Evolutionary conservation across 2,888 invertebrate species (phyloP).

Genomic region (Abrostola triplasia): DNA sequence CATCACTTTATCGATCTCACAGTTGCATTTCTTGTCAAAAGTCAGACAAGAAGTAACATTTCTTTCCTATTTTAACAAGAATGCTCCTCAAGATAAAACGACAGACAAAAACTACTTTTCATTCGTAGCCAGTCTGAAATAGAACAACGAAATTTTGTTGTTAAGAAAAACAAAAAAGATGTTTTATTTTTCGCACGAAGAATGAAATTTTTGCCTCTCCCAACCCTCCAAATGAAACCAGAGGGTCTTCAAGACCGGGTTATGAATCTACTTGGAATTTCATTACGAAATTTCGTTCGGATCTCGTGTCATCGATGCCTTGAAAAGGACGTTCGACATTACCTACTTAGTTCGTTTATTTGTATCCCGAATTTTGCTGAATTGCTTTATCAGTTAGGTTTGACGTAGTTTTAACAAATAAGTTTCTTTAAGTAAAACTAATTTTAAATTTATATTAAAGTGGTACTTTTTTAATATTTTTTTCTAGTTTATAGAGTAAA

Average conservation of each 20-base stretch:
- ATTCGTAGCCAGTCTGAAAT: not conserved
- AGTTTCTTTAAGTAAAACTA: too few species aligned
- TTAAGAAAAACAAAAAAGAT: constrained; percentile 12
- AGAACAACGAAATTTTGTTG: constrained; percentile 4
- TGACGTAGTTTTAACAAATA: constrained; percentile 3
- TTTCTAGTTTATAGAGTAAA: too few species aligned
- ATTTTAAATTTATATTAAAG: too few species aligned
- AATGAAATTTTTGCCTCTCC: constrained; percentile 41
- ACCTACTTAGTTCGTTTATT: constrained; percentile 35
- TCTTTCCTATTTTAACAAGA: not conserved
- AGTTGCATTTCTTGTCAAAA: not conserved
- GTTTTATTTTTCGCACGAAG: constrained; percentile 41
- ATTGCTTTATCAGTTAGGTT: not conserved
- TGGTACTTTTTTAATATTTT: not conserved
- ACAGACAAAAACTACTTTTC: not conserved
- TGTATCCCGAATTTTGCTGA: constrained; percentile 25
- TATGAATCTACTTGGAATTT: constrained; percentile 78
- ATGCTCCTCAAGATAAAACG: not conserved
- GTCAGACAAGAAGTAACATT: not conserved
- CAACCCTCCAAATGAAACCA: constrained; percentile 56
- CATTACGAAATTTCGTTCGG: constrained; percentile 72
- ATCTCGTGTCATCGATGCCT: constrained; percentile 59
- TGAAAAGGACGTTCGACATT: constrained; percentile 52
- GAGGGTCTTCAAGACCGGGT: constrained; percentile 51
- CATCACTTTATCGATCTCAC: too few species aligned